Conservation (phyloP, 1,140 invertebrate genomes). For the Musca domestica region DNA sequence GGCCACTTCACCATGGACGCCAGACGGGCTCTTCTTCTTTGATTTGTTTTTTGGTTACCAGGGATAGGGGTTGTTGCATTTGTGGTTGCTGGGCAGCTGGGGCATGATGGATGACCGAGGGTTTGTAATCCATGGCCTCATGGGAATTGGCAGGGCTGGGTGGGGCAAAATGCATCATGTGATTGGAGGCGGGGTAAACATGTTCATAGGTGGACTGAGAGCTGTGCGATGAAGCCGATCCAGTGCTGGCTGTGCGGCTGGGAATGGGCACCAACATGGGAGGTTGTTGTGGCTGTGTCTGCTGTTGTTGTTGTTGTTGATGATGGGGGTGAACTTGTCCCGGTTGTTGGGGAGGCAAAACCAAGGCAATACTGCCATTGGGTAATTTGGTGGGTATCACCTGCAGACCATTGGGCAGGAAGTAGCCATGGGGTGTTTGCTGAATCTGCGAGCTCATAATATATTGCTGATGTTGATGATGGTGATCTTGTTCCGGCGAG, state of each 20-base stretch:
- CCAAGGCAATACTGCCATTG: conserved; percentile 75
- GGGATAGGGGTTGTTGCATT: conserved; percentile 63
- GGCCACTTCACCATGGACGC: conserved; percentile 68
- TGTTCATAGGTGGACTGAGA: conserved; percentile 51
- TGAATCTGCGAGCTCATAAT: conserved; percentile 53
- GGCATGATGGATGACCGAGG: conserved; percentile 53
- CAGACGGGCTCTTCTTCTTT: conserved; percentile 61
- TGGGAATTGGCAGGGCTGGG: conserved; percentile 52
- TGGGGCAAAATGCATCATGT: conserved; percentile 50
- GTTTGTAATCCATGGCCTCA: conserved; percentile 52
- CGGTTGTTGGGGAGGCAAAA: conserved; percentile 63
- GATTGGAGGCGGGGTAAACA: conserved; percentile 44
- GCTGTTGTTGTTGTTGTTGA: conserved; percentile 58
- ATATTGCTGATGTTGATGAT: conserved; percentile 51
- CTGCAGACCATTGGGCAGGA: conserved; percentile 67
- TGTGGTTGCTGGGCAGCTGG: conserved; percentile 51
- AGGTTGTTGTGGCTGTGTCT: conserved; percentile 56
- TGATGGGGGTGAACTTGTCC: conserved; percentile 57
- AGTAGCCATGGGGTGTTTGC: conserved; percentile 62
- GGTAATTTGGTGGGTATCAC: conserved; percentile 76
- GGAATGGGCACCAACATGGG: conserved; percentile 71
- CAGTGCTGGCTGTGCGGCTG: conserved; percentile 66
- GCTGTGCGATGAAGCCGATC: conserved; percentile 62
- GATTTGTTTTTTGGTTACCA: conserved; percentile 66
- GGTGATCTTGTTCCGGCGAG: conserved; percentile 52